Conservation (phyloP, 2,888 invertebrate genomes). For the Hemithea aestivaria region DNA sequence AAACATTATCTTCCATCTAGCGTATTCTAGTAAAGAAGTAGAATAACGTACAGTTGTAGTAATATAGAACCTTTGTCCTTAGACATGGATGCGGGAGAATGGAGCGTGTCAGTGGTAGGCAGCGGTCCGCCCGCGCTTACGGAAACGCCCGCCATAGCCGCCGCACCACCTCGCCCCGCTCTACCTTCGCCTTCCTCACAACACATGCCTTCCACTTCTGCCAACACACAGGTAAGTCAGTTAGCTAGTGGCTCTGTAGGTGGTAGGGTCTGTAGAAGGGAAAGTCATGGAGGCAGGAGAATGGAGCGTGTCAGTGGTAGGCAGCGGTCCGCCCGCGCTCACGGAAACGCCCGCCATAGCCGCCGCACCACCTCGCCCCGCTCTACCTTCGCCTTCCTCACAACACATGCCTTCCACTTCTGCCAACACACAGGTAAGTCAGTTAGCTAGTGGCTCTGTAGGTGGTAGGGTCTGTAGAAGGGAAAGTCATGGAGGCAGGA, state of each 20-base stretch:
- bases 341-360: slow-evolving; percentile 27
- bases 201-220: slow-evolving; percentile 33
- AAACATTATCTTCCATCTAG: no score
- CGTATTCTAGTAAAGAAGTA: no score
- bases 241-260: no score
- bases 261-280: no score
- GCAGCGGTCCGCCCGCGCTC: slow-evolving; percentile 24
- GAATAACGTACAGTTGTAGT: no score
- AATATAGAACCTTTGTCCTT: no score
- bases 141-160: slow-evolving; percentile 27
- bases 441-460: no score
- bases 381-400: slow-evolving; percentile 28
- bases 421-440: slow-evolving; percentile 46
- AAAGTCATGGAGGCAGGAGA: slow-evolving; percentile 43
- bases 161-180: no score
- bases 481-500: slow-evolving; percentile 39
- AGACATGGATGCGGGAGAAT: slow-evolving; percentile 46
- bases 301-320: slow-evolving; percentile 44
- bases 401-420: slow-evolving; percentile 34
- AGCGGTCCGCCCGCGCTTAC: slow-evolving; percentile 24
- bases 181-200: slow-evolving; percentile 29
- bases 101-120: slow-evolving; percentile 41
- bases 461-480: no score
- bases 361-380: no score
- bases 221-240: slow-evolving; percentile 46